Evolutionary conservation across 1,140 invertebrate species (phyloP), one percentile per base, ranked within the genome.

Genomic region (Ectropis grisescens): DNA sequence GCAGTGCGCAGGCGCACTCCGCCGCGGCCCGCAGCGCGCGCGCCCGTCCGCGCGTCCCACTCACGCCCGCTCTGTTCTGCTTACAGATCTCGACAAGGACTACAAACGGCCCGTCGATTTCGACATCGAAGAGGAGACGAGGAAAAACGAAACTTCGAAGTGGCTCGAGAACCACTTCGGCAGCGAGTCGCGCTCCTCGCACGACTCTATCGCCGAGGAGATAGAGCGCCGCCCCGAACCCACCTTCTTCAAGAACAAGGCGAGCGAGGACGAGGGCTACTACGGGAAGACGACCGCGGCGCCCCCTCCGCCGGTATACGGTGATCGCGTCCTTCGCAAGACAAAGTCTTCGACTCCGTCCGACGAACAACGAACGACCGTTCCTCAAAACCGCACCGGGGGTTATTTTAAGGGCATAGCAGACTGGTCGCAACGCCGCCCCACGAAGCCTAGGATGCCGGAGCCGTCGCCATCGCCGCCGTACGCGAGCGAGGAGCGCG

Each of bases 81-180:
- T 75, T 70, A 26, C 75, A 80, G 75, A 80, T 33, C 71, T 86
- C 36, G 79, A 88, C 23, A 93, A 93, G 61, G 92, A 94, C 68
- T 93, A 93, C 36, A 89, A 90, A 49, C 87, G 88, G 22, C 92
- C 93, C 0, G 66, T 94, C 19, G 91, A 94, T 64, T 90, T 93
- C 49, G 91, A 93, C 57, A 87, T 92, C 51, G 94, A 97, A 71
- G 93, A 96, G 61, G 90, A 95, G 65, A 94, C 93, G 1, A 85
- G 93, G 31, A 93, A 94, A 80, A 90, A 90, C 47, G 94, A 93
- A 84, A 97, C 92, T 0, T 92, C 89, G 46, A 94, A 91, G 71
- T 97, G 92, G 93, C 80, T 95, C 9, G 93, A 95, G 46, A 90
- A 90, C 53, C 94, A 96, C 60, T 96, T 95, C 55, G 93, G 93